Evolutionary conservation across 2,113 vertebrate species (phyloP).

Genomic region (Corvus hawaiiensis): DNA sequence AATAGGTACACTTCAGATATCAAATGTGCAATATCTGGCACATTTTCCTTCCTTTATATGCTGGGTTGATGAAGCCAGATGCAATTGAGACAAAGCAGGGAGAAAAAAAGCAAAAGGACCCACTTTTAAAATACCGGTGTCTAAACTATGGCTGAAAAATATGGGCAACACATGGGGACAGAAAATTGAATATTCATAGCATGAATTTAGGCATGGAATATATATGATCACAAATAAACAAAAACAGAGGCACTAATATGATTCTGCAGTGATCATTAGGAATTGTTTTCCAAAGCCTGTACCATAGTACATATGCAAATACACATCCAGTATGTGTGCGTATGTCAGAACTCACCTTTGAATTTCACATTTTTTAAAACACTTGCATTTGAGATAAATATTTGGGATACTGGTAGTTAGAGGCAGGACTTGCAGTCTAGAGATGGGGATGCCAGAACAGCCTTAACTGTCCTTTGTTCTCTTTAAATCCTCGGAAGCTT

Average conservation of each 20-base stretch:
- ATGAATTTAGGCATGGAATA: neutral
- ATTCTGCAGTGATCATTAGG: neutral
- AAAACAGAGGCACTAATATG: neutral
- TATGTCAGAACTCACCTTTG: neutral
- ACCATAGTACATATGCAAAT: neutral
- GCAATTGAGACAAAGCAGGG: neutral
- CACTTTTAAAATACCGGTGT: neutral
- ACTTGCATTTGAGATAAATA: neutral
- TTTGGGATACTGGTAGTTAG: neutral
- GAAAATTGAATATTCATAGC: neutral
- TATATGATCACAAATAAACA: neutral
- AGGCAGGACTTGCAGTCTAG: neutral
- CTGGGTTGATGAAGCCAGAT: neutral
- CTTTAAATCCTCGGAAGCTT: neutral
- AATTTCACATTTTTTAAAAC: neutral
- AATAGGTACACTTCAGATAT: slow-evolving; percentile 38
- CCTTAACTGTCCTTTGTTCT: neutral
- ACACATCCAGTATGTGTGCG: accelerated
- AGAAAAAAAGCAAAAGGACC: neutral
- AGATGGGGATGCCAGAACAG: neutral
- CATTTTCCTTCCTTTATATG: neutral
- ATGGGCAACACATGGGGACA: neutral
- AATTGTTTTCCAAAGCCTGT: neutral
- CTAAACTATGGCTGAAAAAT: neutral
- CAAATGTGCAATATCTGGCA: slow-evolving; percentile 2